Percentiles rank a stretch among this genome's conserved stretches.
Conservation (phyloP, 2,797 vertebrate genomes). For the Tinamus major region DNA sequence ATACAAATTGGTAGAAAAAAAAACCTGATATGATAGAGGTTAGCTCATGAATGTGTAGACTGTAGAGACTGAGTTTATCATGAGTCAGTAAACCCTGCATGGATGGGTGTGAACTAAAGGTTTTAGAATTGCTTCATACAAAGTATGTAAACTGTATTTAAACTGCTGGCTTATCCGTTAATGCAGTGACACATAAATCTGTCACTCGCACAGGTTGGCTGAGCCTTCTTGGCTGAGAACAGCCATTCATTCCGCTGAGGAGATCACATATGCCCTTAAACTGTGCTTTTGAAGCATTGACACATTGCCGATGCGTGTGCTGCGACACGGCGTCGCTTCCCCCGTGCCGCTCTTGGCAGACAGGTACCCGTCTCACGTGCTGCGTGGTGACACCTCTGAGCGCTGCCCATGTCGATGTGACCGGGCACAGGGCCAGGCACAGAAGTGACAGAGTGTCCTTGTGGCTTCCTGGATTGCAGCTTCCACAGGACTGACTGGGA, state of each 20-base stretch:
- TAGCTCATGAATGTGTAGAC: not conserved
- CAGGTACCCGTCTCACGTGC: not conserved
- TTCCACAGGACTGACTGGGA: not conserved
- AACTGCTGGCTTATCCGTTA: not conserved
- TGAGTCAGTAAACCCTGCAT: not conserved
- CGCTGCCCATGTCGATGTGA: rapidly evolving
- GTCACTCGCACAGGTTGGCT: not conserved
- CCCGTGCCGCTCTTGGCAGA: not conserved
- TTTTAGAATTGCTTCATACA: not conserved
- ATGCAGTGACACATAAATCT: not conserved
- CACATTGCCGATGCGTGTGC: not conserved
- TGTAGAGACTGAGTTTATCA: not conserved
- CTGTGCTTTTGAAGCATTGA: not conserved
- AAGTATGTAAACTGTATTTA: not conserved
- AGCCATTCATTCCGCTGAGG: not conserved
- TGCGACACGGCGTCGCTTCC: not conserved
- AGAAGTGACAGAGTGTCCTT: not conserved
- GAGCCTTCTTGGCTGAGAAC: not conserved
- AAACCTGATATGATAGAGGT: not conserved
- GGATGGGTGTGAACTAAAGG: not conserved
- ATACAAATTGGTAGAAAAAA: not conserved
- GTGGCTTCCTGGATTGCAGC: not conserved
- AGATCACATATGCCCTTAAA: not conserved
- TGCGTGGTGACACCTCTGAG: conserved; percentile 18
- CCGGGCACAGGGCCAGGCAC: not conserved